These are phyloP conservation scores for Meloidogyne hapla DNA, from an alignment of 1,140 invertebrate genomes.

Conservation along the genomic window DNA sequence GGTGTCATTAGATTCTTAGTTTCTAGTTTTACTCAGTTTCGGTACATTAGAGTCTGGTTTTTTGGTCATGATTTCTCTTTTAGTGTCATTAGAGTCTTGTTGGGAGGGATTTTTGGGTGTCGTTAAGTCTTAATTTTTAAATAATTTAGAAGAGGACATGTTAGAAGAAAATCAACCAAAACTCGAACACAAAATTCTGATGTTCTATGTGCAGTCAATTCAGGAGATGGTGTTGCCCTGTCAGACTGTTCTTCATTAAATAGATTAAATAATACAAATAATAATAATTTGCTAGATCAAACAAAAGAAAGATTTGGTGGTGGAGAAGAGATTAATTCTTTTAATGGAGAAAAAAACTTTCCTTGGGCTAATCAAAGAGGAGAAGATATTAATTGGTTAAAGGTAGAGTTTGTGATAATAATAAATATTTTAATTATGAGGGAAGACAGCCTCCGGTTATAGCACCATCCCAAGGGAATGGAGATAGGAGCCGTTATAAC, in stretches of 20 bases:
- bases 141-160: conserved; percentile 8
- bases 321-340: neutral
- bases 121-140: no score
- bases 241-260: neutral
- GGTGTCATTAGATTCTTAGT: neutral
- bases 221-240: neutral
- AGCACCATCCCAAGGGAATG: no score
- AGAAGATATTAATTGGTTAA: conserved; percentile 1
- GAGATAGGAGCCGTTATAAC: no score
- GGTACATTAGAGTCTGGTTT: no score
- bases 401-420: no score
- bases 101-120: no score
- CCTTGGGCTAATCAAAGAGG: neutral
- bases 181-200: conserved; percentile 45
- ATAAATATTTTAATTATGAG: no score
- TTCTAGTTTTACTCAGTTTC: no score
- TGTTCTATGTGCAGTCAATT: conserved; percentile 15
- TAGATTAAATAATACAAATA: neutral
- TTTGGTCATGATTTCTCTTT: no score
- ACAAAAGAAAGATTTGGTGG: neutral
- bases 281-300: neutral
- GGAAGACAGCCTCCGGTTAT: no score
- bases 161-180: conserved; percentile 40
- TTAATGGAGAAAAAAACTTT: neutral
- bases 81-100: neutral